phyloP scores from a whole-genome alignment of 2,888 invertebrate genomes.

The Drosophila mercatorum region DNA sequence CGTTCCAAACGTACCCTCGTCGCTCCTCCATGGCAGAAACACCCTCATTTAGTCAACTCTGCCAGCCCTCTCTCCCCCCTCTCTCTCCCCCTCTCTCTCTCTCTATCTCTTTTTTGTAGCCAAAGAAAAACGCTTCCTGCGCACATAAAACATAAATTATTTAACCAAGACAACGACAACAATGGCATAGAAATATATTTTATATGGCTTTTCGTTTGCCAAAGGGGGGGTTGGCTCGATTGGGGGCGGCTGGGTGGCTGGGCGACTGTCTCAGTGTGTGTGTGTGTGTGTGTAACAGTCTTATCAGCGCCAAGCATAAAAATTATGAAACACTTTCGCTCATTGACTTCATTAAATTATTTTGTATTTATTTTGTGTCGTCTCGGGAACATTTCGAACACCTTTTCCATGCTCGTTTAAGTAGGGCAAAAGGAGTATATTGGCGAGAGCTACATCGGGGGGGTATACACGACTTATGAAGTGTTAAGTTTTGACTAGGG shows the following conservation, averaged over 20 bases:
- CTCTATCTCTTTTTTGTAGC: slow-evolving; percentile 6
- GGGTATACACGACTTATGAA: too few species aligned
- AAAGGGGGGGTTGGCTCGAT: neutral
- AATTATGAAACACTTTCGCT: slow-evolving; percentile 75
- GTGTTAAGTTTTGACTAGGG: too few species aligned
- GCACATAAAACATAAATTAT: slow-evolving; percentile 78
- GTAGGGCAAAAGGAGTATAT: neutral
- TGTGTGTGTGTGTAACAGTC: slow-evolving; percentile 11
- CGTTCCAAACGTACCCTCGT: slow-evolving; percentile 55
- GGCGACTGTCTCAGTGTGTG: neutral
- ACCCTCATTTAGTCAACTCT: slow-evolving; percentile 5
- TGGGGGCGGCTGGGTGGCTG: neutral
- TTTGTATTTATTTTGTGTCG: slow-evolving; percentile 43
- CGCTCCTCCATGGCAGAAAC: slow-evolving; percentile 16
- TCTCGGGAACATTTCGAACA: slow-evolving; percentile 19
- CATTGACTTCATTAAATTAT: slow-evolving; percentile 67
- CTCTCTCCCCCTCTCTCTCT: slow-evolving; percentile 7
- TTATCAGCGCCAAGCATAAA: slow-evolving; percentile 70
- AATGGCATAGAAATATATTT: slow-evolving; percentile 38
- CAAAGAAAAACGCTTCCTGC: slow-evolving; percentile 68
- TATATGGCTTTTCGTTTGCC: slow-evolving; percentile 31
- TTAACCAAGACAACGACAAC: slow-evolving; percentile 61
- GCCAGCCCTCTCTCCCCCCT: slow-evolving; percentile 3
- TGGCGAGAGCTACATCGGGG: neutral
- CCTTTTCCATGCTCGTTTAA: slow-evolving; percentile 14